Percentiles rank a stretch among this genome's conserved stretches.
phyloP scores from a whole-genome alignment of 1,140 invertebrate genomes.

The Bombus breviceps region DNA sequence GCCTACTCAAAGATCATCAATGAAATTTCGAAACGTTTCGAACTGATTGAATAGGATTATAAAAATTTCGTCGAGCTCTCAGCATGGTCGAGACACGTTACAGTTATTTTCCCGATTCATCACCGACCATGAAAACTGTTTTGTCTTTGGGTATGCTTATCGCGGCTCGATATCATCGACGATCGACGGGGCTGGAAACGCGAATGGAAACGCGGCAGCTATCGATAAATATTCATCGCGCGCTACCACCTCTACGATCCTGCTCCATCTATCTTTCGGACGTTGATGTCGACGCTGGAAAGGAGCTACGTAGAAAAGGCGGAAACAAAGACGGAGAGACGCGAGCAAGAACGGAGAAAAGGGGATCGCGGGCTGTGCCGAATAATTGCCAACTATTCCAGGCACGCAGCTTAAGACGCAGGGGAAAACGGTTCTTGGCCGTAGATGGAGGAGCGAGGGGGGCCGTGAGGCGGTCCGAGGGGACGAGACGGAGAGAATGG shows the following conservation, averaged over 20 bases:
- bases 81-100: background rate
- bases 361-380: slow-evolving; percentile 52
- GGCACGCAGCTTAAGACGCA: slow-evolving; percentile 66
- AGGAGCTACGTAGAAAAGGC: slow-evolving; percentile 3
- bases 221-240: slow-evolving; percentile 52
- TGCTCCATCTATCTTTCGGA: slow-evolving; percentile 30
- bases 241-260: slow-evolving; percentile 12
- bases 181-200: background rate
- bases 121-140: background rate
- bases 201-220: background rate
- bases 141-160: slow-evolving; percentile 6
- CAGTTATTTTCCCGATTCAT: background rate
- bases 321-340: slow-evolving; percentile 23
- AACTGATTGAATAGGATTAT: too few species aligned
- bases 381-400: slow-evolving; percentile 77
- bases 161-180: slow-evolving; percentile 13
- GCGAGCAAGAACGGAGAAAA: slow-evolving; percentile 25
- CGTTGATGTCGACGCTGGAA: slow-evolving; percentile 9
- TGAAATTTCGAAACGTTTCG: background rate
- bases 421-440: slow-evolving; percentile 44
- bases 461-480: slow-evolving; percentile 52
- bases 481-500: slow-evolving; percentile 46
- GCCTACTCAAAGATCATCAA: background rate
- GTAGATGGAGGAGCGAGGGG: slow-evolving; percentile 31
- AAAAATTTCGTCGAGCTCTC: too few species aligned